Percentiles rank a stretch among this genome's conserved stretches.
Evolutionary conservation across 53 echinoderm and acorn worm species (phyloP).

Genomic region (Holothuria leucospilota): DNA sequence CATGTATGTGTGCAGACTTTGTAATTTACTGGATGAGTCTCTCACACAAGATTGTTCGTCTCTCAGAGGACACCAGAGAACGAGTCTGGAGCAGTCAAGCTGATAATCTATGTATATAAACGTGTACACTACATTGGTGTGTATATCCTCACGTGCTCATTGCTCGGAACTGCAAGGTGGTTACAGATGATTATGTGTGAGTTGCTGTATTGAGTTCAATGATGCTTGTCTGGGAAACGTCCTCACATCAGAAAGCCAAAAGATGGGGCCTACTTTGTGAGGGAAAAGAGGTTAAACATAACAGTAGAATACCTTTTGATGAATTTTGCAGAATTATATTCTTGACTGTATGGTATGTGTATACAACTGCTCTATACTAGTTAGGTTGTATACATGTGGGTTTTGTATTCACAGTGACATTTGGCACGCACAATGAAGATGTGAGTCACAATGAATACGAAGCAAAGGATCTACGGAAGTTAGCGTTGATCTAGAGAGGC

Average conservation of each 20-base stretch:
- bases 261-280: slow-evolving; percentile 28
- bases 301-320: neutral
- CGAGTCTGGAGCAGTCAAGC: neutral
- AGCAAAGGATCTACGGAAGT: too few species aligned
- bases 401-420: too few species aligned
- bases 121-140: slow-evolving; percentile 1
- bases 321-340: slow-evolving; percentile 4
- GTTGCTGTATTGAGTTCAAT: slow-evolving; percentile 41
- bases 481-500: too few species aligned
- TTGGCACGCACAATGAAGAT: too few species aligned
- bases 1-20: too few species aligned
- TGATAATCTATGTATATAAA: neutral
- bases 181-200: slow-evolving; percentile 37
- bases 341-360: too few species aligned
- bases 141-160: neutral
- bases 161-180: slow-evolving; percentile 7
- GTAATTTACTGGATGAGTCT: too few species aligned
- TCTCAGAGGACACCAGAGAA: too few species aligned
- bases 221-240: slow-evolving; percentile 29
- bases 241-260: slow-evolving; percentile 30
- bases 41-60: too few species aligned
- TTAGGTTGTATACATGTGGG: too few species aligned
- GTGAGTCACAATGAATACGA: too few species aligned
- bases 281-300: slow-evolving; percentile 5
- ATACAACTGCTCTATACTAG: too few species aligned